phyloP scores from a whole-genome alignment of 1,140 invertebrate genomes.

The Elysia chlorotica region DNA sequence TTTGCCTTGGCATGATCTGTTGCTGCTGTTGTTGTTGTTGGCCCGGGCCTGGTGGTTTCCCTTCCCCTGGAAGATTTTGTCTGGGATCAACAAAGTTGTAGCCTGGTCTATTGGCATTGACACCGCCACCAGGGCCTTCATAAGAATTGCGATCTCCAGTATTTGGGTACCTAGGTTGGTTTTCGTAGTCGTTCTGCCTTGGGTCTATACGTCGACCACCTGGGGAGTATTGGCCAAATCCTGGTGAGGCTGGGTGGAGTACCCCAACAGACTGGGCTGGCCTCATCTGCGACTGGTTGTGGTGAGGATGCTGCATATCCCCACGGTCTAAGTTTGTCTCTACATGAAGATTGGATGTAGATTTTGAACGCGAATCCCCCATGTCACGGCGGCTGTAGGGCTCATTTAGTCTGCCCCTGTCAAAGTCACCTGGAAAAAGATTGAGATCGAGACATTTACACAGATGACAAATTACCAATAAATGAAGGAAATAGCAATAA shows the following conservation, averaged over 20 bases:
- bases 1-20: constrained; percentile 12
- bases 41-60: neutral
- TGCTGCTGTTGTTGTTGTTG: constrained; percentile 17
- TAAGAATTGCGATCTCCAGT: neutral
- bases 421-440: no score
- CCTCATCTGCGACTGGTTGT: constrained; percentile 31
- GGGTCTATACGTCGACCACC: constrained; percentile 27
- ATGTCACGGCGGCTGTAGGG: constrained; percentile 32
- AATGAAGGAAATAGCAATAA: no score
- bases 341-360: constrained; percentile 50
- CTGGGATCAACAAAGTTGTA: constrained; percentile 14
- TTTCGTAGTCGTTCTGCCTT: constrained; percentile 47
- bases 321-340: constrained; percentile 42
- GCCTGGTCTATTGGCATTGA: neutral
- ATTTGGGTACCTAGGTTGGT: constrained; percentile 34
- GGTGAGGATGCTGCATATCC: constrained; percentile 19
- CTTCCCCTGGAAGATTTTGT: constrained; percentile 9
- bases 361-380: constrained; percentile 46
- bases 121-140: neutral
- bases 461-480: no score
- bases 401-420: no score
- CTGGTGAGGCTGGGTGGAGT: constrained; percentile 31
- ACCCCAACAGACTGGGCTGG: constrained; percentile 47
- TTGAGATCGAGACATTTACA: no score
- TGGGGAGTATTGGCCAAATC: constrained; percentile 42